phyloP scores from a whole-genome alignment of 2,888 invertebrate species.

The Pollenia labialis region DNA sequence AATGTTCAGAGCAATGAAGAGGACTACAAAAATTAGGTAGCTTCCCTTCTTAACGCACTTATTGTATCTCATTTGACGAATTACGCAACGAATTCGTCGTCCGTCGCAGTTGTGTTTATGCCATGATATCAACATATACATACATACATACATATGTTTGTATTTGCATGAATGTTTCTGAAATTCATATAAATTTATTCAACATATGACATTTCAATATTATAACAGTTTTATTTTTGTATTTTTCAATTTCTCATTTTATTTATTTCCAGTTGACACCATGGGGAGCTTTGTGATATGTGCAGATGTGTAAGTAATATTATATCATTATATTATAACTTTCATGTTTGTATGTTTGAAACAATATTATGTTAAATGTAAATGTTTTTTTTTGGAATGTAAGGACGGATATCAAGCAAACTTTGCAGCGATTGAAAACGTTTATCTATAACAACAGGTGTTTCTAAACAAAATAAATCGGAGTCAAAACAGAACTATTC shows the following conservation, averaged over 20 bases:
- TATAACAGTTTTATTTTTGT: constrained; percentile 58
- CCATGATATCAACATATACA: background rate
- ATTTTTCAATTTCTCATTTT: constrained; percentile 37
- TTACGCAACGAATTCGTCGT: too few relatives aligned
- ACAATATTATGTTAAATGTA: constrained; percentile 31
- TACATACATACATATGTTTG: background rate
- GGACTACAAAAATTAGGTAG: too few relatives aligned
- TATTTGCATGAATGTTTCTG: background rate
- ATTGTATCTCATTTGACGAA: too few relatives aligned
- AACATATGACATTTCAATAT: constrained; percentile 64
- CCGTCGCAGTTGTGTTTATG: background rate
- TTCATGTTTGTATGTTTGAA: constrained; percentile 1
- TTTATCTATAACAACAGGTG: too few relatives aligned
- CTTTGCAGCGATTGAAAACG: too few relatives aligned
- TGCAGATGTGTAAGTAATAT: constrained; percentile 20
- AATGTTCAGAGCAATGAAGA: too few relatives aligned
- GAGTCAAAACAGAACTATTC: too few relatives aligned
- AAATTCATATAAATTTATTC: constrained; percentile 53
- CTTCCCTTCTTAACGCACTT: too few relatives aligned
- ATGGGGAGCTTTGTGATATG: constrained; percentile 40
- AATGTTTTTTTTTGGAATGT: background rate
- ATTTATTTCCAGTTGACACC: constrained; percentile 61
- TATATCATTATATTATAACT: constrained; percentile 12
- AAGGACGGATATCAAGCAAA: constrained; percentile 17
- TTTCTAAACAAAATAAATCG: too few relatives aligned